Evolutionary conservation across 2,888 invertebrate species (phyloP).

Genomic region (Tethea ocularis): DNA sequence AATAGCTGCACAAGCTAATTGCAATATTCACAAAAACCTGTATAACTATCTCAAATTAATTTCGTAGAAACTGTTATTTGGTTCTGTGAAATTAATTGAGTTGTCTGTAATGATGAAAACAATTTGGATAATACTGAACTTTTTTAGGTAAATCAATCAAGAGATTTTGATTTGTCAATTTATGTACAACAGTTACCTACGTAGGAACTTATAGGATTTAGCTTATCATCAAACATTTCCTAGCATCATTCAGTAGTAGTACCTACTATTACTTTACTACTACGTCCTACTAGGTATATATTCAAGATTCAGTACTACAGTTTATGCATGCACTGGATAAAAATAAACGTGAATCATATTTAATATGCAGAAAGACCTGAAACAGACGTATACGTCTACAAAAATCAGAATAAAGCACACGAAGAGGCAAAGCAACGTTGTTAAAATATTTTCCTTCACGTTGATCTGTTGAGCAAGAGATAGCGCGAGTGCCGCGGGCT

Average conservation of each 20-base stretch:
- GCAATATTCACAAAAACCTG: neutral
- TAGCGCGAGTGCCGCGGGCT: slow-evolving; percentile 73
- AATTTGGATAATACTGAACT: neutral
- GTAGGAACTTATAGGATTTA: neutral
- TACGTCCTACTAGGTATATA: too few species aligned
- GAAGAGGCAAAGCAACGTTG: slow-evolving; percentile 41
- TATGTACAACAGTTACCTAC: neutral
- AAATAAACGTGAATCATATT: neutral
- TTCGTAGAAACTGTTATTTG: neutral
- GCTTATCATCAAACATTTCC: neutral
- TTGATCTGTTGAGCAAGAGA: slow-evolving; percentile 65
- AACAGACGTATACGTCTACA: slow-evolving; percentile 46
- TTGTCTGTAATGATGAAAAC: neutral
- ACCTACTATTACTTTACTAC: neutral
- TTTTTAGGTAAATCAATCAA: neutral
- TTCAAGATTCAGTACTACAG: neutral
- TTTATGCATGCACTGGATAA: neutral
- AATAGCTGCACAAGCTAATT: neutral
- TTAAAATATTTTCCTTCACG: slow-evolving; percentile 57
- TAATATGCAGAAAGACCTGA: slow-evolving; percentile 26
- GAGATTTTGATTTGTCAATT: slow-evolving; percentile 1
- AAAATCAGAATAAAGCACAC: slow-evolving; percentile 64
- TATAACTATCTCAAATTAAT: neutral
- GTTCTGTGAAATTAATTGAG: neutral
- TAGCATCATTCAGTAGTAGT: neutral